phyloP scores from a whole-genome alignment of 2,797 vertebrate genomes.

The Tapera naevia region DNA sequence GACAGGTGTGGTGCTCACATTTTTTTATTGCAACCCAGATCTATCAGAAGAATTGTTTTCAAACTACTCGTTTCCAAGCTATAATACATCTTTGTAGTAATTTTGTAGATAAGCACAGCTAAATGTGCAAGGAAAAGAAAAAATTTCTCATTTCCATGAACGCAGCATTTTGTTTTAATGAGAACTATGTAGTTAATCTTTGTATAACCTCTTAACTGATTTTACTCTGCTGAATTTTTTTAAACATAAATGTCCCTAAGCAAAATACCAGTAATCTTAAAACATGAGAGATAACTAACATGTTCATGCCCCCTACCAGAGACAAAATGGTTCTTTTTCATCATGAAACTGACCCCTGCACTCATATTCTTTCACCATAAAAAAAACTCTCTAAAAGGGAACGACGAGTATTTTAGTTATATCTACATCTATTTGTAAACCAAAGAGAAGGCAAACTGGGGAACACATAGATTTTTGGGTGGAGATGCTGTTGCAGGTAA shows the following conservation, averaged over 20 bases:
- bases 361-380: not conserved
- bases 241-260: slow-evolving; percentile 53
- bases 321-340: slow-evolving; percentile 4
- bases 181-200: slow-evolving; percentile 64
- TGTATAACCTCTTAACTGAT: slow-evolving; percentile 44
- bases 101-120: slow-evolving; percentile 39
- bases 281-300: not conserved
- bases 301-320: not conserved
- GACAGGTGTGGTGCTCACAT: not conserved
- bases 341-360: not conserved
- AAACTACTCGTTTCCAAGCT: not conserved
- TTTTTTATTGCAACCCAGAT: not conserved
- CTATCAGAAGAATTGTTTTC: not conserved
- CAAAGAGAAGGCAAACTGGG: not conserved
- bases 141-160: slow-evolving; percentile 26
- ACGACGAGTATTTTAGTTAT: not conserved
- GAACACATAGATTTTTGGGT: not conserved
- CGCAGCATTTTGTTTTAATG: slow-evolving; percentile 59
- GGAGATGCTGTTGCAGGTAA: not conserved
- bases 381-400: not conserved
- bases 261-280: slow-evolving; percentile 31
- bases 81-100: not conserved
- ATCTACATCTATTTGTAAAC: not conserved
- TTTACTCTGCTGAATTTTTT: slow-evolving; percentile 54
- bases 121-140: not conserved